Conservation (phyloP, 2,113 vertebrate genomes). For the Scophthalmus maximus region DNA sequence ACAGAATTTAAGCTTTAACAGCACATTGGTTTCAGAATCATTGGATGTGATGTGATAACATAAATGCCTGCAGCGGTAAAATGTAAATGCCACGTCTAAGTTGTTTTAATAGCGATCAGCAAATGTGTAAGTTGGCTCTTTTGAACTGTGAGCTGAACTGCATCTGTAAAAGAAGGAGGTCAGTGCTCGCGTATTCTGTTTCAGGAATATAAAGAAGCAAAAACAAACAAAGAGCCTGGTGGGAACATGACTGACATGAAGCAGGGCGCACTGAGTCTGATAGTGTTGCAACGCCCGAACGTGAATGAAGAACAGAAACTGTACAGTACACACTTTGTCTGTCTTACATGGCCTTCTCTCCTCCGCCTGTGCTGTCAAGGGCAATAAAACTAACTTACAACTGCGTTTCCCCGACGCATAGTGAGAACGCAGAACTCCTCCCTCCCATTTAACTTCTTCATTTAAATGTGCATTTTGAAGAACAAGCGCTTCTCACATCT, state of each 20-base stretch:
- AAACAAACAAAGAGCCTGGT: not conserved
- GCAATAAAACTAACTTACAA: constrained; percentile 75
- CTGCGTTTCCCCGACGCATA: constrained; percentile 36
- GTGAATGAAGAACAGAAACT: constrained; percentile 4
- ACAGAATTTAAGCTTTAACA: not conserved
- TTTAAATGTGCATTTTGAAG: constrained; percentile 80
- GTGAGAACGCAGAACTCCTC: constrained; percentile 59
- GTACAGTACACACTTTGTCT: constrained; percentile 8
- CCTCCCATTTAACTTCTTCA: constrained; percentile 67
- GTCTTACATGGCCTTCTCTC: constrained; percentile 25
- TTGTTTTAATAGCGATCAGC: not conserved
- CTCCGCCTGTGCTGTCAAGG: constrained; percentile 56
- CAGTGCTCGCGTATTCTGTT: not conserved
- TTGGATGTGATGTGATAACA: not conserved
- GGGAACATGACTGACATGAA: not conserved
- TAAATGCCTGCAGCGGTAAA: not conserved
- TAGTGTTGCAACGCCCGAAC: not conserved
- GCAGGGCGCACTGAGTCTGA: not conserved
- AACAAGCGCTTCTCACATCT: constrained; percentile 70
- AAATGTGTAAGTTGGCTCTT: not conserved
- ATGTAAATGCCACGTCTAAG: not conserved
- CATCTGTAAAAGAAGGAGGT: not conserved
- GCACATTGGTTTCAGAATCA: not conserved
- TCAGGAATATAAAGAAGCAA: not conserved
- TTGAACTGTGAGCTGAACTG: not conserved